Conservation (phyloP, 2,888 invertebrate species). For the Platycnemis pennipes region DNA sequence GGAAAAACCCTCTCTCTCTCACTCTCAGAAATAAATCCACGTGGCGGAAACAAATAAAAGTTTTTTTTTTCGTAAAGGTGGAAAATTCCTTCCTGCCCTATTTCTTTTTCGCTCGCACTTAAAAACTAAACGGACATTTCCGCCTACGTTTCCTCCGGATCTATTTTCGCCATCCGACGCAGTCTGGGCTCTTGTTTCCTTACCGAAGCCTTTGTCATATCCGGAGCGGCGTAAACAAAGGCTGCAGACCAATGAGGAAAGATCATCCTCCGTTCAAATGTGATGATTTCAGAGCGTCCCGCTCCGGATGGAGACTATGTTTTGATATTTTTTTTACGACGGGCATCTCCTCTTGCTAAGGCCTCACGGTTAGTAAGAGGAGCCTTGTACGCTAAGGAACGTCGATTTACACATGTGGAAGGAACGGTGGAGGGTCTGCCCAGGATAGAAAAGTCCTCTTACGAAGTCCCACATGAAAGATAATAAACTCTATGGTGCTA, state of each 20-base stretch:
- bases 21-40: neutral
- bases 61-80: too few species aligned
- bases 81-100: too few species aligned
- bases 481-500: too few species aligned
- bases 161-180: neutral
- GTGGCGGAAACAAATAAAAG: neutral
- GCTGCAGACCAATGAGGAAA: neutral
- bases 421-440: too few species aligned
- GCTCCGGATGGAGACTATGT: neutral
- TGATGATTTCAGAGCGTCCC: neutral
- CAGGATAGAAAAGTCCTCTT: too few species aligned
- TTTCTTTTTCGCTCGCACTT: too few species aligned
- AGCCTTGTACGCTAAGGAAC: too few species aligned
- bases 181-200: neutral
- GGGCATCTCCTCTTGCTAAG: neutral
- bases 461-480: too few species aligned
- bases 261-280: neutral
- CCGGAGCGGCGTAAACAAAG: too few species aligned
- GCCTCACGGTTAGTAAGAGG: neutral
- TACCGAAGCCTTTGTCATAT: neutral
- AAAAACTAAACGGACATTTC: too few species aligned
- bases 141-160: too few species aligned
- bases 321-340: neutral
- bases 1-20: neutral
- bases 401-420: too few species aligned